A percentile compares a stretch with the other conserved stretches of the same genome.
Evolutionary conservation across 2,888 invertebrate species (phyloP).

Genomic region (Eustalomyia histrio): DNA sequence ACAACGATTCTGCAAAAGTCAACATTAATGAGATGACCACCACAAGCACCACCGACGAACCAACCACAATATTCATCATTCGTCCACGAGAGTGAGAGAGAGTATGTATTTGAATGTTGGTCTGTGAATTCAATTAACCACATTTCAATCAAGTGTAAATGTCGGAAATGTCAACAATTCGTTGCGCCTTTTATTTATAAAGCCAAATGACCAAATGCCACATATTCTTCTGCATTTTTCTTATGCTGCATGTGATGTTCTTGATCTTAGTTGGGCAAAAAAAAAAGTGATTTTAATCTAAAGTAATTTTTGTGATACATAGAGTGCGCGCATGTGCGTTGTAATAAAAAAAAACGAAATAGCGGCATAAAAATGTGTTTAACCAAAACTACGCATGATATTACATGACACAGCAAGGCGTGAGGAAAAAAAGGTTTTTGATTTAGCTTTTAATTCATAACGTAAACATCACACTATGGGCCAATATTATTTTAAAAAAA

Average conservation of each 20-base stretch:
- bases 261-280: slow-evolving; percentile 46
- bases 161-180: slow-evolving; percentile 71
- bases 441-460: slow-evolving; percentile 44
- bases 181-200: slow-evolving; percentile 66
- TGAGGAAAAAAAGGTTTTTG: slow-evolving; percentile 54
- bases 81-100: slow-evolving; percentile 22
- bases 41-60: slow-evolving; percentile 8
- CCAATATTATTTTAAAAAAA: not conserved
- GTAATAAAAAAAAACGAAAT: slow-evolving; percentile 27
- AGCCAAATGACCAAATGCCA: slow-evolving; percentile 62
- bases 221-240: slow-evolving; percentile 26
- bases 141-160: slow-evolving; percentile 70
- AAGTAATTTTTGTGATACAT: slow-evolving; percentile 32
- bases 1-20: slow-evolving; percentile 42
- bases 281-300: slow-evolving; percentile 25
- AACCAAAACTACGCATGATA: slow-evolving; percentile 50
- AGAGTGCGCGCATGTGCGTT: slow-evolving; percentile 39
- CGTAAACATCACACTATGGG: slow-evolving; percentile 33
- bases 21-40: slow-evolving; percentile 57
- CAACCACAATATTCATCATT: slow-evolving; percentile 7
- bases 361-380: slow-evolving; percentile 23
- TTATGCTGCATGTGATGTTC: slow-evolving; percentile 40
- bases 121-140: slow-evolving; percentile 70
- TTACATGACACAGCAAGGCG: slow-evolving; percentile 47
- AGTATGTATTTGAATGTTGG: slow-evolving; percentile 39